Evolutionary conservation across 2,797 vertebrate species (phyloP), one percentile per base, ranked within the genome.

Genomic region (Momotus momota): DNA sequence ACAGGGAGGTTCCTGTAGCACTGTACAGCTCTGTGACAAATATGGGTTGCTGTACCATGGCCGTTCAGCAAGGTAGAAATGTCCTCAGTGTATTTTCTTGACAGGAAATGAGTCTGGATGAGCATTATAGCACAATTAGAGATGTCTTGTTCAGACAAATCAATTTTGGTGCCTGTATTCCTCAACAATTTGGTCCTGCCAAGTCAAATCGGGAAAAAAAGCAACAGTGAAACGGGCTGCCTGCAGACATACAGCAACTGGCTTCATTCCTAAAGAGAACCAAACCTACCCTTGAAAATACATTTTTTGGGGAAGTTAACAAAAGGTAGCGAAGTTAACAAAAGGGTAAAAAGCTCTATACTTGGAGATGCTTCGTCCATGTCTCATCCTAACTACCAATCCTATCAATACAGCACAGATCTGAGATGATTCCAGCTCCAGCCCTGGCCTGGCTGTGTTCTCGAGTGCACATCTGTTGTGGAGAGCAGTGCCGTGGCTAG

Each of bases 391-490:
- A 65, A 51, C 45, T 38, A 43, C 25, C 38, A 43, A 10, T 3
- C 11, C 26, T 6, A 2, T 14, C 18, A 35, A 17, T 27, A 25
- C 23, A 78, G 31, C 13, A 2, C 20, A 21, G 31, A 12, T 45
- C 45, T 26, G 48, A 51, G 62, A 14, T 7, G 5, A 33, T 60
- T 46, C 67, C 38, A 33, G 31, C n/a, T 72, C 19, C 58, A 65
- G 45, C 35, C 35, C 16, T 20, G 8, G 27, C 49, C 62, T 8
- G 0, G 22, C 18, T 33, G 7, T 3, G 27, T 19, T 78, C 12
- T 46, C 1, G 1, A 5, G 23, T 25, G 15, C 15, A 23, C 17
- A 27, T 17, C 20, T 2, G 1, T 26, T 4, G 3, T 18, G 27
- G 23, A 29, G 48, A 17, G 19, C 43, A 51, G 26, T 17, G 29